Conservation (phyloP, 1,140 invertebrate genomes). For the Ceratoteleas bidentatus region DNA sequence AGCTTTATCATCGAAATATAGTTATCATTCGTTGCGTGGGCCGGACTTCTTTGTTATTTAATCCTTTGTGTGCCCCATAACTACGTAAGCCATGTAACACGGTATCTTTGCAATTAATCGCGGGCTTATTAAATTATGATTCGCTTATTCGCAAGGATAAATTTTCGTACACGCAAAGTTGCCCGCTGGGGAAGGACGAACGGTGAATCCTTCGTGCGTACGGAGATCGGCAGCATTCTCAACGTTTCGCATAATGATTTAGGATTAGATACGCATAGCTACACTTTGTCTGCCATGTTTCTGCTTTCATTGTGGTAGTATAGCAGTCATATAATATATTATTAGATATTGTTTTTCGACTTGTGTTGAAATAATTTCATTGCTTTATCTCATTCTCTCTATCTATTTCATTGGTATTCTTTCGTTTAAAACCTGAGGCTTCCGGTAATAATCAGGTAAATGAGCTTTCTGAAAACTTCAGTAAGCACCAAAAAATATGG, state of each 20-base stretch:
- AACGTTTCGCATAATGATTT: conserved; percentile 39
- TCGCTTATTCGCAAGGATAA: conserved; percentile 40
- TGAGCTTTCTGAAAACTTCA: no score
- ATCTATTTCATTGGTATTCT: no score
- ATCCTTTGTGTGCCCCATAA: conserved; percentile 32
- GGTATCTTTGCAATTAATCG: conserved; percentile 50
- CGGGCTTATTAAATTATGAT: conserved; percentile 51
- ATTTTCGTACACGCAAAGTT: conserved; percentile 52
- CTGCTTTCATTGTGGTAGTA: no score
- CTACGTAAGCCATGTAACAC: conserved; percentile 27
- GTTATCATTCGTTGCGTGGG: conserved; percentile 30
- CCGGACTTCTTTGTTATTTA: conserved; percentile 36
- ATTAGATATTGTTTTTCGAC: no score
- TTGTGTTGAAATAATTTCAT: no score
- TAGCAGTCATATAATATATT: no score
- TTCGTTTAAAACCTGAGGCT: no score
- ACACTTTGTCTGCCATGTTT: neutral
- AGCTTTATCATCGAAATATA: conserved; percentile 25
- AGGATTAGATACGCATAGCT: no score
- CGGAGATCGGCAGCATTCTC: conserved; percentile 20
- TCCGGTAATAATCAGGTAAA: no score
- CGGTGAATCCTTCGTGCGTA: conserved; percentile 22
- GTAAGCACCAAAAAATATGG: no score
- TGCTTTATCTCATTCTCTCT: no score
- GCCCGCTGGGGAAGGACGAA: conserved; percentile 16